Evolutionary conservation across 2,797 vertebrate genomes (phyloP).

Genomic region (Neomorphus geoffroyi): DNA sequence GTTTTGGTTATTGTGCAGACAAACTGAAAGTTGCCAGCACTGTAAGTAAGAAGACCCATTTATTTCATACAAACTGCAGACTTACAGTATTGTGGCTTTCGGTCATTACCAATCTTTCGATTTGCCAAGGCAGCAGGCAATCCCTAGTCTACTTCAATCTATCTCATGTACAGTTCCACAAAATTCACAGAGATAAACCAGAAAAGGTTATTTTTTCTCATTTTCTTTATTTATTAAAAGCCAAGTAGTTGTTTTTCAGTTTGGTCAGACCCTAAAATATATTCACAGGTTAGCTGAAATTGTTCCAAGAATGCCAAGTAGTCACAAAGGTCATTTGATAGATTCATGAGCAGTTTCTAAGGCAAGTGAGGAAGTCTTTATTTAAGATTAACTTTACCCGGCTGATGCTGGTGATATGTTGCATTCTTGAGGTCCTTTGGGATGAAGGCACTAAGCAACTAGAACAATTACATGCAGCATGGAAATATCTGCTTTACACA

Average conservation of each 20-base stretch:
- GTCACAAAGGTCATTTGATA: background rate
- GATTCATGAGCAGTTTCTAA: background rate
- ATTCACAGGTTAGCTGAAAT: background rate
- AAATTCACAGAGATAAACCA: background rate
- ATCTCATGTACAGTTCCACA: background rate
- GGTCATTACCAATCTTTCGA: background rate
- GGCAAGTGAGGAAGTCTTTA: background rate
- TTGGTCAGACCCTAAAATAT: background rate
- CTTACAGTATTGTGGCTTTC: background rate
- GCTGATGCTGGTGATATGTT: background rate
- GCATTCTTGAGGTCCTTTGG: constrained; percentile 15
- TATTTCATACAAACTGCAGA: background rate
- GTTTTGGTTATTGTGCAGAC: constrained; percentile 34
- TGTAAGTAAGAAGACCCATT: background rate
- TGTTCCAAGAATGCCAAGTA: background rate
- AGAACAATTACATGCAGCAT: constrained; percentile 16
- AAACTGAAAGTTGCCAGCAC: constrained; percentile 32
- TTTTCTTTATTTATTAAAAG: background rate
- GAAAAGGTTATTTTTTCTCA: background rate
- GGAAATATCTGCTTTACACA: constrained; percentile 37
- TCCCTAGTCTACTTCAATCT: background rate
- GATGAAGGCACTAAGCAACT: constrained; percentile 16
- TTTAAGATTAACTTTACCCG: constrained; percentile 27
- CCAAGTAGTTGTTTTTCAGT: background rate
- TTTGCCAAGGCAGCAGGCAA: background rate